A percentile compares a stretch with the other conserved stretches of the same genome.
Conservation (phyloP, 2,113 vertebrate genomes). For the Riparia riparia region DNA sequence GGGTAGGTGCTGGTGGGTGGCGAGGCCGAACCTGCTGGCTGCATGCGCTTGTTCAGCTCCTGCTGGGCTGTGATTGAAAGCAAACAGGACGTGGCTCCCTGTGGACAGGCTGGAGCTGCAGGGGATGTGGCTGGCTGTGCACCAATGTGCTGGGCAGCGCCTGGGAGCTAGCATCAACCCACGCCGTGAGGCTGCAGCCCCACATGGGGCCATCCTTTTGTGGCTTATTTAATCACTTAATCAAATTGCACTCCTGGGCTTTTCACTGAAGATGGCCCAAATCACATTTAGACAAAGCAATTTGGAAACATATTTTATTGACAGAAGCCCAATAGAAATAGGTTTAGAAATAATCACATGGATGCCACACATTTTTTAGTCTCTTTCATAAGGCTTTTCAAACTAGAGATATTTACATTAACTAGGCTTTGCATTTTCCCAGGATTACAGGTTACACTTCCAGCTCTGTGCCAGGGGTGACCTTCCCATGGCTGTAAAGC, state of each 20-base stretch:
- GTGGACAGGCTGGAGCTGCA: background rate
- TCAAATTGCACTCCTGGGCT: background rate
- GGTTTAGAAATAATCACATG: background rate
- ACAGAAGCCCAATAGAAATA: background rate
- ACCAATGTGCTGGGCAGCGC: fast-evolving
- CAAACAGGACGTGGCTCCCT: background rate
- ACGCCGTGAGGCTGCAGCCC: background rate
- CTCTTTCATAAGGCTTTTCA: background rate
- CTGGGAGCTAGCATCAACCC: background rate
- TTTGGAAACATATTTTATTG: background rate
- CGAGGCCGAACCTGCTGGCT: background rate
- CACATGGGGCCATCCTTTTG: background rate
- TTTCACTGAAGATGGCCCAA: background rate
- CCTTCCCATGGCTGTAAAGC: fast-evolving
- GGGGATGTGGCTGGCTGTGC: background rate
- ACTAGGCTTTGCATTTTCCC: background rate
- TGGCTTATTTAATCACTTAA: background rate
- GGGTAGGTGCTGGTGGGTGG: background rate
- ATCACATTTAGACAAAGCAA: background rate
- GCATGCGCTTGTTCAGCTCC: background rate
- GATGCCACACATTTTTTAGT: background rate
- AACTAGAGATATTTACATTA: background rate
- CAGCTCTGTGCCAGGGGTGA: background rate
- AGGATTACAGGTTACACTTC: background rate
- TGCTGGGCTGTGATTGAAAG: slow-evolving; percentile 15